phyloP scores from a whole-genome alignment of 2,113 vertebrate species.

The Bos indicus region DNA sequence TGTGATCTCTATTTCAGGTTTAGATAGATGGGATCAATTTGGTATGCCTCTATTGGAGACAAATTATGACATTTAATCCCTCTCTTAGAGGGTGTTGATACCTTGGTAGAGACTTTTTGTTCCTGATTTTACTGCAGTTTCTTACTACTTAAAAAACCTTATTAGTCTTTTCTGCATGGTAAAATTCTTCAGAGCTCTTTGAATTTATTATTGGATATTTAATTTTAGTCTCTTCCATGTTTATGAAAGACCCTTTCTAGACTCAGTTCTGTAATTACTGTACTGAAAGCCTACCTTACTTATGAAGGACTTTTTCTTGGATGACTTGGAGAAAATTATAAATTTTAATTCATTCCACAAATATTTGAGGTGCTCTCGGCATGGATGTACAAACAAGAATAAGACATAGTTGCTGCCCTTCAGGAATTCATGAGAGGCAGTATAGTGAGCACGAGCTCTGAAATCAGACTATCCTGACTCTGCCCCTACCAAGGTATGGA shows the following conservation, averaged over 20 bases:
- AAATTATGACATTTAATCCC: constrained; percentile 28
- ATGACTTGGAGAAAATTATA: constrained; percentile 66
- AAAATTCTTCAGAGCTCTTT: constrained; percentile 47
- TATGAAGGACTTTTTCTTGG: constrained; percentile 61
- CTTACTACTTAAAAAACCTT: not conserved
- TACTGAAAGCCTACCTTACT: constrained; percentile 54
- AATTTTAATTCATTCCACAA: constrained; percentile 72
- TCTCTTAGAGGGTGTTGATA: constrained; percentile 38
- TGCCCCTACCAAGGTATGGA: not conserved
- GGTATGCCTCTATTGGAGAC: not conserved
- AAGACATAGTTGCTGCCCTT: constrained; percentile 13
- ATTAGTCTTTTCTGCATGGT: constrained; percentile 42
- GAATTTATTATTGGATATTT: constrained; percentile 63
- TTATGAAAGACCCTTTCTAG: constrained; percentile 65
- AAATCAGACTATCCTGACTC: not conserved
- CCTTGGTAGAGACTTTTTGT: constrained; percentile 14
- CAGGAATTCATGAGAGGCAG: constrained; percentile 32
- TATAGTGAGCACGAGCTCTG: not conserved
- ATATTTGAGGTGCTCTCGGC: constrained; percentile 64
- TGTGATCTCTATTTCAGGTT: constrained; percentile 28
- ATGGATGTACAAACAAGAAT: constrained; percentile 47
- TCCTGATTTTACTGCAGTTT: constrained; percentile 11
- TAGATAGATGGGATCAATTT: constrained; percentile 16
- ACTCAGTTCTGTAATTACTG: constrained; percentile 60
- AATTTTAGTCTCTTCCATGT: constrained; percentile 56